Evolutionary conservation across 2,888 invertebrate genomes (phyloP).

Genomic region (Lamellibrachia satsuma): DNA sequence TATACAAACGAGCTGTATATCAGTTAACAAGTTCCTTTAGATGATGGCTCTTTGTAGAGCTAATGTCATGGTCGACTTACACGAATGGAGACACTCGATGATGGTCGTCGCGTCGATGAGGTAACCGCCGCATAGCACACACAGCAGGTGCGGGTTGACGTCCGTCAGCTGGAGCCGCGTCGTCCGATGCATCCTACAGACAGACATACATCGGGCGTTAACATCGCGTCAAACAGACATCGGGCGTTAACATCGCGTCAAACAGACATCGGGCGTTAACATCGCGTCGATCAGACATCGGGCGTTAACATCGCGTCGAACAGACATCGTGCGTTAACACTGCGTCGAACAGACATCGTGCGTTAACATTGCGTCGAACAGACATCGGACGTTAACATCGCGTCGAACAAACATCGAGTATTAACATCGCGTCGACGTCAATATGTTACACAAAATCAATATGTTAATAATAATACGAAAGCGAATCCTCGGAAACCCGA

Average conservation of each 20-base stretch:
- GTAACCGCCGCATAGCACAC: conserved; percentile 90
- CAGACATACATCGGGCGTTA: not conserved
- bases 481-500: no score
- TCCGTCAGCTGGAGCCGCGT: conserved; percentile 43
- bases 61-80: conserved; percentile 71
- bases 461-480: no score
- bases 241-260: no score
- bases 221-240: not conserved
- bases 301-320: no score
- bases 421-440: not conserved
- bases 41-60: not conserved
- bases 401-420: no score
- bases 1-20: no score
- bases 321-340: no score
- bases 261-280: no score
- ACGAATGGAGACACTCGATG: conserved; percentile 95
- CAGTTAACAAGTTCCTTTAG: no score
- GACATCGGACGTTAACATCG: no score
- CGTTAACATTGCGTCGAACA: not conserved
- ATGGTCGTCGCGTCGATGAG: conserved; percentile 95
- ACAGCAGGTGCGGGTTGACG: conserved; percentile 89
- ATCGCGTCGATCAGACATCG: no score
- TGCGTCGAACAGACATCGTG: no score
- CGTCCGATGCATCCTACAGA: conserved; percentile 18
- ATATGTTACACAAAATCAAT: not conserved